Percentiles rank a stretch among this genome's conserved stretches.
Conservation (phyloP, 2,888 invertebrate genomes). For the Cephus pygmeus region DNA sequence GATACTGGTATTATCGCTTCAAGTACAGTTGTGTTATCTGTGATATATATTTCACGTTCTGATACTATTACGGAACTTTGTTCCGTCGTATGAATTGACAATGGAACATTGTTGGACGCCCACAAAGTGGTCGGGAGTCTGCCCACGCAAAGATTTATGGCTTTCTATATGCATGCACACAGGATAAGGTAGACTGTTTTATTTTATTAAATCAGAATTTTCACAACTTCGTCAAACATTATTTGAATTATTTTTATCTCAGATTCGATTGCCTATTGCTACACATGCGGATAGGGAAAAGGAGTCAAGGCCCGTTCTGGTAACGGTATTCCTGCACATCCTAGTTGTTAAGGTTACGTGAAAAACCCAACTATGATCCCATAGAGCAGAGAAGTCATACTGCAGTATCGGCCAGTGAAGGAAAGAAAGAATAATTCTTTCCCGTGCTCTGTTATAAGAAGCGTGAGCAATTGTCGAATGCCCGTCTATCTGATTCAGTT, state of each 20-base stretch:
- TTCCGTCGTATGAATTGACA: neutral
- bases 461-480: neutral
- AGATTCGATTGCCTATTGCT: neutral
- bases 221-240: neutral
- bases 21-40: neutral
- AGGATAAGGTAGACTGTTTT: neutral
- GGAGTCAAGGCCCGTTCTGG: neutral
- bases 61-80: neutral
- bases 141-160: neutral
- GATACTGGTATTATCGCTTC: neutral
- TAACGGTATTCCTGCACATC: neutral
- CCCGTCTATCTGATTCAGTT: slow-evolving; percentile 14
- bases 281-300: neutral
- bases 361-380: neutral
- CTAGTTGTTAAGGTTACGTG: neutral
- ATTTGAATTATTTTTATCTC: neutral
- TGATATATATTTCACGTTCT: neutral
- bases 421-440: neutral
- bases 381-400: neutral
- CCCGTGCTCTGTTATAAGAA: neutral
- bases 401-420: neutral
- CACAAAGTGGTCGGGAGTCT: neutral
- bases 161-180: neutral
- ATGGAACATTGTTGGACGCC: neutral
- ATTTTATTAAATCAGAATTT: neutral